A percentile compares a stretch with the other conserved stretches of the same genome.
Evolutionary conservation across 2,888 invertebrate genomes (phyloP).

Genomic region (Saturnia pavonia): DNA sequence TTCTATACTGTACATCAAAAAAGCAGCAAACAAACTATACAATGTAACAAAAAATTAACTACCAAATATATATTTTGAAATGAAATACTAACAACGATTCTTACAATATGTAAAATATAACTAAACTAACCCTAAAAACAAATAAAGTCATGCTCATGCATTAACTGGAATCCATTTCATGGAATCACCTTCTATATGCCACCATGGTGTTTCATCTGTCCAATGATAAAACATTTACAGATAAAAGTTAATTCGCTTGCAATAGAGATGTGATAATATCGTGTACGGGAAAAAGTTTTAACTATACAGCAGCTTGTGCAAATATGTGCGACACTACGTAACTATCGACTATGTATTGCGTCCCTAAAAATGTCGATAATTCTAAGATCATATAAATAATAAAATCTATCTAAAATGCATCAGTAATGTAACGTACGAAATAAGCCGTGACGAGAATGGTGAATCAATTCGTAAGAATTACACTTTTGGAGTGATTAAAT

Average conservation of each 20-base stretch:
- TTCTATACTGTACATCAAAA: neutral
- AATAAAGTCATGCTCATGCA: conserved; percentile 3
- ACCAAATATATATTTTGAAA: neutral
- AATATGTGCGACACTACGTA: neutral
- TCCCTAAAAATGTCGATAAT: neutral
- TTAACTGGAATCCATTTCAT: conserved; percentile 23
- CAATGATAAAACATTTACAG: conserved; percentile 42
- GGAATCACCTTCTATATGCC: conserved; percentile 75
- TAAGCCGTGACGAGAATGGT: too few species aligned
- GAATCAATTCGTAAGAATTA: too few species aligned
- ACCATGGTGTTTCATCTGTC: conserved; percentile 72
- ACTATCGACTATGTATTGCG: neutral
- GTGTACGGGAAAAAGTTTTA: neutral
- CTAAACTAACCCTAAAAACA: neutral
- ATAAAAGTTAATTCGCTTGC: neutral
- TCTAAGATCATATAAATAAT: neutral
- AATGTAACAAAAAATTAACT: neutral
- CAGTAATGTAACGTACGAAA: neutral
- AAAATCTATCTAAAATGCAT: neutral
- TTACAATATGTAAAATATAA: neutral
- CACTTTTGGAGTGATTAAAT: too few species aligned
- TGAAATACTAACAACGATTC: conserved; percentile 4
- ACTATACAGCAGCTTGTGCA: neutral
- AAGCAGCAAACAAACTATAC: neutral
- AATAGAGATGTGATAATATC: neutral